These are phyloP conservation scores for Rhinogobio ventralis DNA, from an alignment of 2,797 vertebrate species.

Conservation along the genomic window DNA sequence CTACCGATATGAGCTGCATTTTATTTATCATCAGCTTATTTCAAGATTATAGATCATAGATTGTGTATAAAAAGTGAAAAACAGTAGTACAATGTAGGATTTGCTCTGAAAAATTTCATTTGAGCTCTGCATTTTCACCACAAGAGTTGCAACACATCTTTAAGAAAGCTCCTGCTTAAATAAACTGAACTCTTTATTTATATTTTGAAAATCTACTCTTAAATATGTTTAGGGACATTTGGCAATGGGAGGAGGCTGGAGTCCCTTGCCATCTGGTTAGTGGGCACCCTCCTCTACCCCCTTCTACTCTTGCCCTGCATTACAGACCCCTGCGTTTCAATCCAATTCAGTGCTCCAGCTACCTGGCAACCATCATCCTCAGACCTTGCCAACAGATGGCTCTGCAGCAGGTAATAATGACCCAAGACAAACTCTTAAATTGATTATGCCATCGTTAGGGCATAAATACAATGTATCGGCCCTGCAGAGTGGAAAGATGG, in stretches of 20 bases:
- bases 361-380: constrained; percentile 72
- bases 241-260: constrained; percentile 65
- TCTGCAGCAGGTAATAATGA: constrained; percentile 89
- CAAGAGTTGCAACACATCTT: background rate
- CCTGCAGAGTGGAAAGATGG: constrained; percentile 55
- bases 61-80: background rate
- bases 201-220: constrained; percentile 70
- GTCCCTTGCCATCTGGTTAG: constrained; percentile 75
- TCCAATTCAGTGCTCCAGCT: constrained; percentile 67
- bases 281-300: background rate
- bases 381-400: constrained; percentile 84
- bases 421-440: constrained; percentile 82
- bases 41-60: too few relatives aligned
- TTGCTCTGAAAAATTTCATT: background rate
- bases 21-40: too few relatives aligned
- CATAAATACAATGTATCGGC: constrained; percentile 69
- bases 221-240: constrained; percentile 70
- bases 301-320: constrained; percentile 13
- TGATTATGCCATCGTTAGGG: constrained; percentile 76
- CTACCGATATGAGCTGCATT: too few relatives aligned
- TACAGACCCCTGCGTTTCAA: constrained; percentile 63
- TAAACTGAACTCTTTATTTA: constrained; percentile 60
- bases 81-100: background rate
- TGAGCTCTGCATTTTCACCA: background rate
- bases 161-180: constrained; percentile 47